Base-by-base conservation (phyloP, 2,888 invertebrate genomes). In the Ectemnius lituratus region DNA sequence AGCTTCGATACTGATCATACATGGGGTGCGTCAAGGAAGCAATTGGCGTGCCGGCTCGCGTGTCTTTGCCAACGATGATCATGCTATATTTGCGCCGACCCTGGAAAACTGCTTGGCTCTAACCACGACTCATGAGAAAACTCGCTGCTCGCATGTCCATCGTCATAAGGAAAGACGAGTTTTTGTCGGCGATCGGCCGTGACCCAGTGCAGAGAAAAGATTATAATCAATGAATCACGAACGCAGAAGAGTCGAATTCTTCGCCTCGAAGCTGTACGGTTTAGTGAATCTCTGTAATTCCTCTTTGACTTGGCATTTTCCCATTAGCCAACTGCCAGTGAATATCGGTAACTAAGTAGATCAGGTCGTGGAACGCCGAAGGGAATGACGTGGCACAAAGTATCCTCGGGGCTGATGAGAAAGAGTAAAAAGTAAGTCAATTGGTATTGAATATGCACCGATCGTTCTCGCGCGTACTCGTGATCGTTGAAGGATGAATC, bases 381-480 rank as follows among this genome's bases (percentile, higher is more conserved):
- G 52, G 59, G 45, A 37, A 11, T 37, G 8, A 37, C 37, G 59
- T 23, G 37, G 63, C 59, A 60, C 63, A 63, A 70, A 63, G 62
- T 70, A 64, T 73, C 63, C 63, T n/a, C 13, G 65, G 62, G 66
- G 11, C 14, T 49, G 28, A 49, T 27, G 56, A 57, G 45, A 16
- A 14, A 18, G 56, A 27, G 56, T 18, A 56, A 57, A 49, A 56
- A 8, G 20, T 58, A 18, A 65, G 37, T 27, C 52, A 61, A 65
- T 52, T 47, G 60, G 52, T 59, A 60, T 72, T 37, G 57, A 6
- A 4, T 6, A 14, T 16, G n/a, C 52, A 16, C 52, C n/a, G 75
- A 75, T 79, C 78, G 78, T 82, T 80, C 27, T 57, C 47, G 28
- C n/a, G 52, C 16, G 16, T 16, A 16, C 16, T 14, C 14, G 3